Conservation (phyloP, 2,113 vertebrate genomes). For the Oncorhynchus mykiss region DNA sequence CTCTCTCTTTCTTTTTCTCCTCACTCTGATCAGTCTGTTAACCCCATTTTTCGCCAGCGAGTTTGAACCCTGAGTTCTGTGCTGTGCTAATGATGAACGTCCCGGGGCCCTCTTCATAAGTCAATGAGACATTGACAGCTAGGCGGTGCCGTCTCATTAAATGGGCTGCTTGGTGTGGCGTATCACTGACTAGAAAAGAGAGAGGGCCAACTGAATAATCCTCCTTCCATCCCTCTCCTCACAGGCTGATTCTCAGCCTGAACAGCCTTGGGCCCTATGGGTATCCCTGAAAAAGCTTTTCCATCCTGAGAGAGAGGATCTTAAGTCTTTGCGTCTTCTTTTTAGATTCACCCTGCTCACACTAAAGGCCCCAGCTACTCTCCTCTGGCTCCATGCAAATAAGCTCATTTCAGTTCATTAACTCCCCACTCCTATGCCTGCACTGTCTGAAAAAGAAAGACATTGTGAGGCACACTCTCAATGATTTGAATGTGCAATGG, state of each 20-base stretch:
- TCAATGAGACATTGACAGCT: conserved; percentile 47
- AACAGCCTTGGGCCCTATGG: not conserved
- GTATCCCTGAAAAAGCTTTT: conserved; percentile 5
- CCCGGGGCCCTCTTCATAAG: conserved; percentile 36
- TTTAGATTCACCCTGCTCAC: conserved; percentile 18
- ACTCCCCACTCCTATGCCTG: conserved; percentile 15
- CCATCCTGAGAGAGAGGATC: conserved; percentile 6
- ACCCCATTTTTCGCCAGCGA: conserved; percentile 20
- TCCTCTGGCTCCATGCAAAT: conserved; percentile 57
- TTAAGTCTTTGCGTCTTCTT: conserved; percentile 16
- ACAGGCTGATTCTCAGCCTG: not conserved
- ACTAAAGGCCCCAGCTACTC: conserved; percentile 12
- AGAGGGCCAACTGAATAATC: conserved; percentile 1
- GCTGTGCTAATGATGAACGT: not conserved
- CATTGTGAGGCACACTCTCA: conserved; percentile 23
- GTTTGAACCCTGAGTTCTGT: conserved; percentile 30
- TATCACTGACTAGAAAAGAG: conserved; percentile 15
- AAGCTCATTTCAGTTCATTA: conserved; percentile 51
- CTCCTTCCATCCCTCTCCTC: not conserved
- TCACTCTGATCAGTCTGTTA: conserved; percentile 34
- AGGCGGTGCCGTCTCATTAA: conserved; percentile 45
- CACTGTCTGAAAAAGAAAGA: conserved; percentile 35
- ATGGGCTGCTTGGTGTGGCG: conserved; percentile 15
- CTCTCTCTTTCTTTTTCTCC: not conserved
- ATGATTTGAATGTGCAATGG: not conserved